Evolutionary conservation across 2,888 invertebrate genomes (phyloP).

Genomic region (Furcula furcula): DNA sequence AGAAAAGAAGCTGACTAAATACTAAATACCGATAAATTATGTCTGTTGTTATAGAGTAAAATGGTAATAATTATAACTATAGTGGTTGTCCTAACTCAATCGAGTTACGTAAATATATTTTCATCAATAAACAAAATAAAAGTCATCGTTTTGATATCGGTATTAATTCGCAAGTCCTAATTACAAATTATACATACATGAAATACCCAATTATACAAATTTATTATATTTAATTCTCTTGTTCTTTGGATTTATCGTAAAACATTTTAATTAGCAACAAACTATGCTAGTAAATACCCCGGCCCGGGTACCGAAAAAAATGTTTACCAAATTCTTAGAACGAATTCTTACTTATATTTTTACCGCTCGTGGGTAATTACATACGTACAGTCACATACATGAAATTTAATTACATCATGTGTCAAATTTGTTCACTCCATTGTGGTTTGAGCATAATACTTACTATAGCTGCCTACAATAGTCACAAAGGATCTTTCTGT

Average conservation of each 20-base stretch:
- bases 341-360: constrained; percentile 25
- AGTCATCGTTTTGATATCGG: too few relatives aligned
- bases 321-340: constrained; percentile 32
- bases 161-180: too few relatives aligned
- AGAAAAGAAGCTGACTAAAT: too few relatives aligned
- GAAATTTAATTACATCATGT: constrained; percentile 45
- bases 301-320: constrained; percentile 25
- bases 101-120: too few relatives aligned
- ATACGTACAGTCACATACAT: constrained; percentile 34
- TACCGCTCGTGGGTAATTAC: constrained; percentile 32
- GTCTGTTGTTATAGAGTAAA: too few relatives aligned
- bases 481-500: too few relatives aligned
- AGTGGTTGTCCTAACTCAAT: too few relatives aligned
- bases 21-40: too few relatives aligned
- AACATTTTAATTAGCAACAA: constrained; percentile 34
- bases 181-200: constrained; percentile 24
- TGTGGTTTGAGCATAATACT: constrained; percentile 36
- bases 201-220: constrained; percentile 30
- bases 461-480: too few relatives aligned
- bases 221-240: constrained; percentile 26
- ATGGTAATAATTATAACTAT: too few relatives aligned
- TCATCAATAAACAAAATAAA: too few relatives aligned
- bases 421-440: constrained; percentile 50
- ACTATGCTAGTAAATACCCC: constrained; percentile 40
- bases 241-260: constrained; percentile 21